These are phyloP conservation scores for Anoplius nigerrimus DNA, from an alignment of 2,888 invertebrate species.

Conservation along the genomic window DNA sequence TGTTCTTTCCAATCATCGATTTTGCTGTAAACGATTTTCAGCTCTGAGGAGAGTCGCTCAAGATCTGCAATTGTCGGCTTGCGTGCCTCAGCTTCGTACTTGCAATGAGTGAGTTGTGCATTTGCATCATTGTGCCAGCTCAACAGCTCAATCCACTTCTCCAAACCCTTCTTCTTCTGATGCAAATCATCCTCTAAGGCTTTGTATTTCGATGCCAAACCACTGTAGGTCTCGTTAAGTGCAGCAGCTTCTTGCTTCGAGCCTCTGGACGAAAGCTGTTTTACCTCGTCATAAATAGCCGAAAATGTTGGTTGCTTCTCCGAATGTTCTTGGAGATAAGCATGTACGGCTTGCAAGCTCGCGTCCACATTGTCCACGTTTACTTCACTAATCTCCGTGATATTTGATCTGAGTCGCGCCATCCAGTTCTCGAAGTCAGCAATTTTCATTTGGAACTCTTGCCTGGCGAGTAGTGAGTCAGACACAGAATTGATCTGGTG, in stretches of 20 bases:
- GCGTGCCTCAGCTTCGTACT: conserved; percentile 86
- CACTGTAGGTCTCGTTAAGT: conserved; percentile 85
- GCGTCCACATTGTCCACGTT: conserved; percentile 88
- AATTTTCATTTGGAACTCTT: conserved; percentile 89
- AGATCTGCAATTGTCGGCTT: conserved; percentile 84
- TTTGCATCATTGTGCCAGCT: conserved; percentile 88
- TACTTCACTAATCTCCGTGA: conserved; percentile 87
- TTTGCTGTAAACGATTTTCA: conserved; percentile 82
- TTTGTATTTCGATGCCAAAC: conserved; percentile 86
- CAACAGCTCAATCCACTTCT: conserved; percentile 89
- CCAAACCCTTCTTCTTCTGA: conserved; percentile 84
- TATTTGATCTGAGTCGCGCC: conserved; percentile 82
- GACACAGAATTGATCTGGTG: conserved; percentile 87
- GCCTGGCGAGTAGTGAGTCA: conserved; percentile 87
- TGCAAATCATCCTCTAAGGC: conserved; percentile 84
- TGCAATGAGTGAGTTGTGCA: conserved; percentile 86
- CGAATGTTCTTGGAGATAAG: conserved; percentile 88
- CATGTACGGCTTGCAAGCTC: conserved; percentile 86
- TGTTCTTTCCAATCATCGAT: conserved; percentile 84
- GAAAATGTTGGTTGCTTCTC: conserved; percentile 88
- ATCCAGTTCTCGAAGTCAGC: conserved; percentile 89
- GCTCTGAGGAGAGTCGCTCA: conserved; percentile 82
- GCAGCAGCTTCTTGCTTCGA: conserved; percentile 85
- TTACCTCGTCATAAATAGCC: conserved; percentile 88
- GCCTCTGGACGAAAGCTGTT: conserved; percentile 82